Evolutionary conservation across 1,140 invertebrate species (phyloP), one percentile per base, ranked within the genome.

Genomic region (Drusus annulatus): DNA sequence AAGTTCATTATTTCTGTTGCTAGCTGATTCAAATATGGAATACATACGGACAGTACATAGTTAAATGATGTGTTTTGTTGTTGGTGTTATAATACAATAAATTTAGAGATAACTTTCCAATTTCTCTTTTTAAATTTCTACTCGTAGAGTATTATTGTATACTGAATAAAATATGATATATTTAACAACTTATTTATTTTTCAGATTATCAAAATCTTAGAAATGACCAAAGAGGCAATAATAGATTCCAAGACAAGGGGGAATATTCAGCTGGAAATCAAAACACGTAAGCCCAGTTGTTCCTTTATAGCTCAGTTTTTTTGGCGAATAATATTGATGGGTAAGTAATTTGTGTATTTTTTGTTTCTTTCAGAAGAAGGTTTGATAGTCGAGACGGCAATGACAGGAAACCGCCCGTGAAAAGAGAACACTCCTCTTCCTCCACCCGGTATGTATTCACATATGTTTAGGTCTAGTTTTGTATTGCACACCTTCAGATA

Each of bases 211-310:
- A 65, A 19, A 52, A 69, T 31, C 8, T 17, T 36, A 73, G 65
- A 73, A 79, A 71, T 79, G 77, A 79, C 4, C 65, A 79, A 69
- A 69, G 68, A 36, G 68, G 65, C 21, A 79, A 79, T 45, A 45
- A 45, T 79, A 79, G 77, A 71, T 79, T 45, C 68, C 77, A 79
- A 58, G 77, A 79, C n/a, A 79, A 52, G 58, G n/a, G 16, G 2
- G 77, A 79, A 4, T 79, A 31, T 25, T 69, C 68, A 6, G 52
- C 21, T 10, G 51, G 52, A 31, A 63, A 79, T 51, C 62, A 78
- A 23, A 65, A 71, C 51, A 52, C 25, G 77, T 79, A n/a, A 58
- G 65, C 10, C 1, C 10, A 45, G 7, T 65, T 21, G 8, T 25
- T 21, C 62, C 15, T 19, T 28, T n/a, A 25, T 16, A 65, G 16